Percentiles rank a stretch among this genome's conserved stretches.
Conservation (phyloP, 2,797 vertebrate genomes). For the Glyptemys insculpta region DNA sequence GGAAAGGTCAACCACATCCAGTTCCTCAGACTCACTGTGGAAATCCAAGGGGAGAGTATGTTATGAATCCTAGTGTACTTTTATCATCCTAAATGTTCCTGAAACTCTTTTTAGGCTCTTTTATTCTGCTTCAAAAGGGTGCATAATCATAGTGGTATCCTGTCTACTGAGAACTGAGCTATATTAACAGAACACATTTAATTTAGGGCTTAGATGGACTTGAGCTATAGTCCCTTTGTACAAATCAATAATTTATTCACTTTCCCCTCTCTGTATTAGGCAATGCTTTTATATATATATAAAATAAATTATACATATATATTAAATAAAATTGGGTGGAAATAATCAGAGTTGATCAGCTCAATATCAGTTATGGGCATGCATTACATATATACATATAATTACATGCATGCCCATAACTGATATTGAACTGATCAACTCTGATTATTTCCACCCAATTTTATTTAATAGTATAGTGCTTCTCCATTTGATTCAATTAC, state of each 20-base stretch:
- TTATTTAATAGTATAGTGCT: background rate
- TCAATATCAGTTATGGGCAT: background rate
- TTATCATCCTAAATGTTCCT: background rate
- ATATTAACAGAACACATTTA: background rate
- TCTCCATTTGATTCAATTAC: background rate
- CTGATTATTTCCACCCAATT: background rate
- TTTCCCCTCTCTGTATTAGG: background rate
- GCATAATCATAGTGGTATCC: background rate
- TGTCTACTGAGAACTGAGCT: background rate
- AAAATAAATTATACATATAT: background rate
- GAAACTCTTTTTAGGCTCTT: background rate
- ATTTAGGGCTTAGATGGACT: rapidly evolving
- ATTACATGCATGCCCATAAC: too few relatives aligned
- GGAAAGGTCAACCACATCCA: background rate
- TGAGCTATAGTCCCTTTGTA: background rate
- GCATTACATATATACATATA: too few relatives aligned
- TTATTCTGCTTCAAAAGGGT: background rate
- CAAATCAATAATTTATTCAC: background rate
- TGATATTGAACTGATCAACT: background rate
- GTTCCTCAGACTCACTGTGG: background rate
- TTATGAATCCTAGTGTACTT: background rate
- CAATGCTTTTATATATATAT: rapidly evolving
- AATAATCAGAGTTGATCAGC: background rate
- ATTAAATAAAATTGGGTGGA: background rate
- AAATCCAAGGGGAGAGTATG: background rate